phyloP scores from a whole-genome alignment of 2,888 invertebrate species.

The Lochmaea crataegi region DNA sequence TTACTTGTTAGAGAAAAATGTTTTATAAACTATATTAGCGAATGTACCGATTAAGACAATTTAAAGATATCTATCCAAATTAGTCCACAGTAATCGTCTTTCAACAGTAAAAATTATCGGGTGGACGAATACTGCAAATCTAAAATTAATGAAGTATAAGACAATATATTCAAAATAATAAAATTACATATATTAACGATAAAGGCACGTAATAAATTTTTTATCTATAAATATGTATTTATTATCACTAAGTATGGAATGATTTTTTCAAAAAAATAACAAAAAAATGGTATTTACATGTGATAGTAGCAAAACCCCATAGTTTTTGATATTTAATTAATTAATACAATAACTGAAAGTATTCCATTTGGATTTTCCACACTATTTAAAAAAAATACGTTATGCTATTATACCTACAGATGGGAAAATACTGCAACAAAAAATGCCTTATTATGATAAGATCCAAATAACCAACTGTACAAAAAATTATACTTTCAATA shows the following conservation, averaged over 20 bases:
- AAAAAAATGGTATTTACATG: slow-evolving; percentile 30
- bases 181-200: slow-evolving; percentile 40
- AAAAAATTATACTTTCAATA: neutral
- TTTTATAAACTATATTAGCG: neutral
- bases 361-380: no score
- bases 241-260: slow-evolving; percentile 51
- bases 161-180: slow-evolving; percentile 18
- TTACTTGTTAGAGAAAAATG: neutral
- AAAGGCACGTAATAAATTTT: slow-evolving; percentile 53
- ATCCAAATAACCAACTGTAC: neutral
- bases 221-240: slow-evolving; percentile 40
- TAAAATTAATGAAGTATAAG: neutral
- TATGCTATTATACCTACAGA: neutral
- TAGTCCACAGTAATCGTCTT: neutral
- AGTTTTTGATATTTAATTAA: neutral
- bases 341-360: neutral
- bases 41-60: neutral
- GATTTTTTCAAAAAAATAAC: slow-evolving; percentile 33
- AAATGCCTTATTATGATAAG: no score
- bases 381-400: no score
- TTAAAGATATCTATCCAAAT: slow-evolving; percentile 12
- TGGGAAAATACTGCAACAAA: neutral
- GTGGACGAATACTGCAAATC: neutral
- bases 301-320: slow-evolving; percentile 5
- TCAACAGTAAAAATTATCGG: neutral